Evolutionary conservation across 2,113 vertebrate species (phyloP).

Genomic region (Hipposideros armiger): DNA sequence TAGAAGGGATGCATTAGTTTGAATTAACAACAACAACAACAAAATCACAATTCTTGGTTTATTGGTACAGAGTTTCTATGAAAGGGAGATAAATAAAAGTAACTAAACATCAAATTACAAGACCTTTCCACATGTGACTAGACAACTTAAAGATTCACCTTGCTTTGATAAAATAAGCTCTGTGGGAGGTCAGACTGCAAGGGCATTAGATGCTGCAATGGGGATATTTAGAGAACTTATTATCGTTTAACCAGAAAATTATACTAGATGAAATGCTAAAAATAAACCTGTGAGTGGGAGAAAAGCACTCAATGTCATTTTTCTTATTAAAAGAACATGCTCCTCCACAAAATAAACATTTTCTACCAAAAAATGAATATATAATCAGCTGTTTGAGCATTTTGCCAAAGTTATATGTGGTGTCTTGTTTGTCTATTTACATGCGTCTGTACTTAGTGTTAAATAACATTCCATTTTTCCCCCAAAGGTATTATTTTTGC

Average conservation of each 20-base stretch:
- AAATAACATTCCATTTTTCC: not conserved
- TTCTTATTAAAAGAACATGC: conserved; percentile 77
- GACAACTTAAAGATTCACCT: not conserved
- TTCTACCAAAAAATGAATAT: conserved; percentile 66
- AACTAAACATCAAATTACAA: not conserved
- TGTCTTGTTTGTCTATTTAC: not conserved
- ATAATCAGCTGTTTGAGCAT: conserved; percentile 64
- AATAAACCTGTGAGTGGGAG: conserved; percentile 67
- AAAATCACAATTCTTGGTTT: not conserved
- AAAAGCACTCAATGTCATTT: conserved; percentile 61
- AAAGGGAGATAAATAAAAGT: not conserved
- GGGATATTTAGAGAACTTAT: conserved; percentile 57
- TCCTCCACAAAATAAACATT: conserved; percentile 76
- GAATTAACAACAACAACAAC: not conserved
- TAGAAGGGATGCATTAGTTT: not conserved
- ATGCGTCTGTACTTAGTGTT: not conserved
- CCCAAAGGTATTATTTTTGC: not conserved
- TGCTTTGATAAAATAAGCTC: not conserved
- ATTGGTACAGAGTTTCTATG: not conserved
- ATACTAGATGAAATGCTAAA: conserved; percentile 78
- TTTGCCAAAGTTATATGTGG: not conserved
- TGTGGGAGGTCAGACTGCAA: not conserved
- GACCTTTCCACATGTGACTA: not conserved
- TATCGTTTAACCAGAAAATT: conserved; percentile 78
- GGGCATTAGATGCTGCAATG: conserved; percentile 16